Evolutionary conservation across 2,797 vertebrate genomes (phyloP).

Genomic region (Anableps anableps): DNA sequence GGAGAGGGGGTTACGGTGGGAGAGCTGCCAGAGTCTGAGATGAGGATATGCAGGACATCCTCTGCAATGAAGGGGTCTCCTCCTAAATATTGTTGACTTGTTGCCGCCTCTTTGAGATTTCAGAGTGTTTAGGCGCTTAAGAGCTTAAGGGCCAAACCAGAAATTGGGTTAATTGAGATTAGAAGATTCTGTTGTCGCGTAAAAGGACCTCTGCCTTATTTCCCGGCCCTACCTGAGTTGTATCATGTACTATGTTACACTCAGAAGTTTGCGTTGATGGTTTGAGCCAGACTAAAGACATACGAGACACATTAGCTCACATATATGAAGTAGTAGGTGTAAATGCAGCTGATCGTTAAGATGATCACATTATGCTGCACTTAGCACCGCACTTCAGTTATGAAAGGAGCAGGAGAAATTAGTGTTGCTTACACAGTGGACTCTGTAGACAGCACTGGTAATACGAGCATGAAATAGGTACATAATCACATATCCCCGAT

Average conservation of each 20-base stretch:
- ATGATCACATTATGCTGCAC: constrained; percentile 60
- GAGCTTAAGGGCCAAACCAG: constrained; percentile 70
- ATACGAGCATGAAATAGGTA: constrained; percentile 51
- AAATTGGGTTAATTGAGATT: constrained; percentile 80
- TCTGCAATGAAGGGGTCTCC: constrained; percentile 41
- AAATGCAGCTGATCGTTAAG: constrained; percentile 34
- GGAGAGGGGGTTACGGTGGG: constrained; percentile 33
- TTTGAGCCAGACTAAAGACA: constrained; percentile 1
- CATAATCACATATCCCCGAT: constrained; percentile 44
- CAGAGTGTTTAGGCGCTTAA: constrained; percentile 68
- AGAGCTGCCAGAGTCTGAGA: constrained; percentile 30
- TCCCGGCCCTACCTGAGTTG: constrained; percentile 23
- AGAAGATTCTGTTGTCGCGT: constrained; percentile 45
- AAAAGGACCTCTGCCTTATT: constrained; percentile 56
- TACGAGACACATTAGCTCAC: constrained; percentile 14
- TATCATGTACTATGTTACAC: constrained; percentile 13
- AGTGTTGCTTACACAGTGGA: constrained; percentile 29
- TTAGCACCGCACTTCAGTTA: constrained; percentile 41
- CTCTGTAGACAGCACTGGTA: constrained; percentile 46
- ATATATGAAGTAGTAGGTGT: constrained; percentile 30
- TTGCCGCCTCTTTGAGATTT: constrained; percentile 66
- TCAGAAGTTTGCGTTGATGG: background rate
- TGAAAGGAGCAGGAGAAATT: constrained; percentile 43
- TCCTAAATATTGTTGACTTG: constrained; percentile 62
- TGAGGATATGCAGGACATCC: constrained; percentile 33